Base-by-base conservation (phyloP, 1,140 invertebrate species). In the Sitophilus oryzae region DNA sequence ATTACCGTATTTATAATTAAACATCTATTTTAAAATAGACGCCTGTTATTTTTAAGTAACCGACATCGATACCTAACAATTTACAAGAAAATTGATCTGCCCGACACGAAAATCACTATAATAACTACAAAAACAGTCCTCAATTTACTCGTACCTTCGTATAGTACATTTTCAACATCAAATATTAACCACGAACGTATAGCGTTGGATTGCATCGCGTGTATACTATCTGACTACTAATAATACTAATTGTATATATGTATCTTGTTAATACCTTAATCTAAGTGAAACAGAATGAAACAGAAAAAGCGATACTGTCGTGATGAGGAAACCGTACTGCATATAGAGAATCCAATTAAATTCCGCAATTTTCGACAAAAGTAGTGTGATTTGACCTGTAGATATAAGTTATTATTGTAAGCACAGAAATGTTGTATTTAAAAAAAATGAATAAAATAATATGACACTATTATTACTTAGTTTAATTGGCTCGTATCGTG, bases 381-480 rank as follows among this genome's bases (percentile, higher is more conserved):
- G 64, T 68, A 68, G 66, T 68, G 65, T 68, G 66, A 68, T 68
- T 58, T 65, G 60, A 61, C 63, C 63, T 68, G 65, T 68, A 67
- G 66, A 68, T 68, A 68, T 61, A 60, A 64, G 63, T 64, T 62
- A 66, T 64, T 66, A 68, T 51, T 65, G 62, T 68, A 68, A 68
- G 66, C 63, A 68, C 65, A 68, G 64, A 64, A 62, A 57, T 56
- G 61, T 62, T 54, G 59, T 56, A 62, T 66, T 66, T 62, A 55
- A 56, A 63, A 66, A 63, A 62, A 63, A 30, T 11, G 11, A 30
- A 30, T 6, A 30, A 30, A 30, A 30, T 11, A 68, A 63, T 63
- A 66, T 62, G 61, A 65, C 62, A 66, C 64, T 36, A 60, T 62
- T 40, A 50, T 46, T 60, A 65, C 51, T 40, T 51, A 11, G 37